Evolutionary conservation across 2,797 vertebrate genomes (phyloP).

Genomic region (Alcedo atthis): DNA sequence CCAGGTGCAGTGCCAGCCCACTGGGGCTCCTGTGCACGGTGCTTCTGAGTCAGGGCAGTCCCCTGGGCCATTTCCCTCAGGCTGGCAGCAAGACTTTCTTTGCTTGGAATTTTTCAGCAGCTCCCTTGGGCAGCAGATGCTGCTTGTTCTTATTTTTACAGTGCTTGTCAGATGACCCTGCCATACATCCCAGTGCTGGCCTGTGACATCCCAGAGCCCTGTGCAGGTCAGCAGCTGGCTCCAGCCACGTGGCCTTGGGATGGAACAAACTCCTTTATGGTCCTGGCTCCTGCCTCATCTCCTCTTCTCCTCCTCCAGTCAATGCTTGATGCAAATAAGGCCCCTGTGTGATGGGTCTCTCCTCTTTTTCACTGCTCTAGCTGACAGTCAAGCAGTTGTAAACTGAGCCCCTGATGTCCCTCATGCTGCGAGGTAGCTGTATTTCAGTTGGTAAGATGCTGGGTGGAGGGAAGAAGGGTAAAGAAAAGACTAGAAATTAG

Average conservation of each 20-base stretch:
- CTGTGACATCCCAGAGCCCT: too few relatives aligned
- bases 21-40: constrained; percentile 50
- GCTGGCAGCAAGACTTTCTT: neutral
- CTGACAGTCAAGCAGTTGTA: neutral
- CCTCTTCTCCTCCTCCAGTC: too few relatives aligned
- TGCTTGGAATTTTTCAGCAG: neutral
- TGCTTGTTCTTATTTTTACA: neutral
- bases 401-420: neutral
- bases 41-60: neutral
- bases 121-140: neutral
- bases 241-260: too few relatives aligned
- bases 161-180: neutral
- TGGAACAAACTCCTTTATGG: too few relatives aligned
- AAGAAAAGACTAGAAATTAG: neutral
- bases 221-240: too few relatives aligned
- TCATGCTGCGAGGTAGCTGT: neutral
- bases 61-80: neutral
- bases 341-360: neutral
- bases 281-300: too few relatives aligned
- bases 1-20: neutral
- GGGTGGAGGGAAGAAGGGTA: neutral
- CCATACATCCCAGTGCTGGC: too few relatives aligned
- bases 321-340: neutral
- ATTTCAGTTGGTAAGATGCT: neutral
- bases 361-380: neutral